These are phyloP conservation scores for Poecilia gillii DNA, from an alignment of 2,797 vertebrate genomes.

Conservation along the genomic window DNA sequence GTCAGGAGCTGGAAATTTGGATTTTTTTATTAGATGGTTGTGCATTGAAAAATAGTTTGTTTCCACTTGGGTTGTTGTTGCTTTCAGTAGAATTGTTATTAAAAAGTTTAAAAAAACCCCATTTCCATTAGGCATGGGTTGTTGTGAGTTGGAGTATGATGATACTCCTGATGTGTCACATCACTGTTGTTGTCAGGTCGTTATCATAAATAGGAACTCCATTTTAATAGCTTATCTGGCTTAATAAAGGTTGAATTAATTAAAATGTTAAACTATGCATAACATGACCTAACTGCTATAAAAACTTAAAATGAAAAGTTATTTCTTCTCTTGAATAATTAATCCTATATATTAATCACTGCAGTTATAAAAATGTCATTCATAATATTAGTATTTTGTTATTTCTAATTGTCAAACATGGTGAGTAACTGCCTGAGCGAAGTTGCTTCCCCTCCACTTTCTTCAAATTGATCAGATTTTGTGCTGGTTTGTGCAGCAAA, in stretches of 20 bases:
- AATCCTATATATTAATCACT: not conserved
- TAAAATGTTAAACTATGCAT: not conserved
- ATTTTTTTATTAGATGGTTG: not conserved
- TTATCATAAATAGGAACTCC: not conserved
- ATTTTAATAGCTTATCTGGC: no score
- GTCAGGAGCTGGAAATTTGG: conserved; percentile 4
- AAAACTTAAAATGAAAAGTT: not conserved
- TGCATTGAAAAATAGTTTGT: not conserved
- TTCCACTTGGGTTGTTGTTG: not conserved
- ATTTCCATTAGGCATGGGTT: not conserved
- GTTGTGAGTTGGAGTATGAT: not conserved
- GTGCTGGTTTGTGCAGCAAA: no score
- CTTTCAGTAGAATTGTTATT: not conserved
- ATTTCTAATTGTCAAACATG: not conserved
- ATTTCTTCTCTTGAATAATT: not conserved
- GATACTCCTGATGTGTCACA: not conserved
- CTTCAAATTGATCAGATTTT: no score
- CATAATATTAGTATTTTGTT: not conserved
- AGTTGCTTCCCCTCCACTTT: no score
- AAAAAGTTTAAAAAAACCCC: not conserved
- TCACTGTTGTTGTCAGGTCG: not conserved
- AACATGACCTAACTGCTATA: not conserved
- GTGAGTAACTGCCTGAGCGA: not conserved
- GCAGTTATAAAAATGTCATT: not conserved
- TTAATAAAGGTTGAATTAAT: no score